Percentiles rank a stretch among this genome's conserved stretches.
Evolutionary conservation across 2,113 vertebrate genomes (phyloP).

Genomic region (Eublepharis macularius): DNA sequence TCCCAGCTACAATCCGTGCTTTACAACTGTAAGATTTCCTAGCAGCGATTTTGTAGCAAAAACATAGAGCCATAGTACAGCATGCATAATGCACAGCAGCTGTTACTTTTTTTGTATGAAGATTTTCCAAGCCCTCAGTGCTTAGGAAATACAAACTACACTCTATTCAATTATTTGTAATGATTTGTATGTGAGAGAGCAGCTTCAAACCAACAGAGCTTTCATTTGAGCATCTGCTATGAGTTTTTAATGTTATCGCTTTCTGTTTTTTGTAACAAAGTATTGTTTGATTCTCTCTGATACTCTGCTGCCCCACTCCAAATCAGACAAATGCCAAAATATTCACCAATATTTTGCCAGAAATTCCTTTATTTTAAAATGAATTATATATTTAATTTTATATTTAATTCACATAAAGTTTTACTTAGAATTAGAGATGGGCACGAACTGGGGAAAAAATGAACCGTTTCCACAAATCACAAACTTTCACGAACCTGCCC

Average conservation of each 20-base stretch:
- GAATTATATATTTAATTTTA: too few relatives aligned
- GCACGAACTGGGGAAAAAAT: too few relatives aligned
- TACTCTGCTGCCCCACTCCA: background rate
- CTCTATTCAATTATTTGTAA: background rate
- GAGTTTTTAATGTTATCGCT: conserved; percentile 13
- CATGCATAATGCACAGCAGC: conserved; percentile 9
- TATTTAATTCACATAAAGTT: too few relatives aligned
- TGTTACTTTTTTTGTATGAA: conserved; percentile 7
- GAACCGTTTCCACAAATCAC: too few relatives aligned
- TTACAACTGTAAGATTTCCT: background rate
- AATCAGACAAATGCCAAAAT: conserved; percentile 2
- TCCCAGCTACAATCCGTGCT: background rate
- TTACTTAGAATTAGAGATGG: too few relatives aligned
- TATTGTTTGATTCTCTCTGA: background rate
- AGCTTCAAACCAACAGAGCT: conserved; percentile 15
- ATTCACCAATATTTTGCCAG: background rate
- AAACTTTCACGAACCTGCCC: too few relatives aligned
- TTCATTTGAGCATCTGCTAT: background rate
- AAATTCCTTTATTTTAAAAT: background rate
- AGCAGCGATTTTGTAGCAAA: background rate
- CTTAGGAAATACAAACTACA: conserved; percentile 6
- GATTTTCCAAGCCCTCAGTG: background rate
- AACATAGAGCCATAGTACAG: background rate
- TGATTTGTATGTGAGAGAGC: conserved; percentile 15
- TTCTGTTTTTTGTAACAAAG: background rate